Percentiles rank a stretch among this genome's conserved stretches.
Conservation (phyloP, 2,113 vertebrate species). For the Okapia johnstoni region DNA sequence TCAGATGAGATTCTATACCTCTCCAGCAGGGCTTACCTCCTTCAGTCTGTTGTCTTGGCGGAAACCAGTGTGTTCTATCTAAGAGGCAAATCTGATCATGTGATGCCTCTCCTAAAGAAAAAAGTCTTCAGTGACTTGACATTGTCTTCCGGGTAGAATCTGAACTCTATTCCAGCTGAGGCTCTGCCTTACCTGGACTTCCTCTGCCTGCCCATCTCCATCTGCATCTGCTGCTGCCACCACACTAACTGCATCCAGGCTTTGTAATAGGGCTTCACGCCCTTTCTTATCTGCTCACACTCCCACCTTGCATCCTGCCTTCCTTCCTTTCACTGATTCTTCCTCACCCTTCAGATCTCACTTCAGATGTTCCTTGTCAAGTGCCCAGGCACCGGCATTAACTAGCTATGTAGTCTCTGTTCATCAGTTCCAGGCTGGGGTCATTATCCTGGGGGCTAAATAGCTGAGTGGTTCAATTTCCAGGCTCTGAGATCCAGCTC, state of each 20-base stretch:
- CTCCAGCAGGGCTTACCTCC: background rate
- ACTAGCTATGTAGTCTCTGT: background rate
- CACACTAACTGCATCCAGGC: accelerated
- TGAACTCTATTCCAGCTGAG: background rate
- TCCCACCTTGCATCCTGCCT: background rate
- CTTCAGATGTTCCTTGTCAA: background rate
- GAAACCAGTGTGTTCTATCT: background rate
- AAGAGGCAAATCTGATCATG: background rate
- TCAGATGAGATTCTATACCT: background rate
- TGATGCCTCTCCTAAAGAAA: background rate
- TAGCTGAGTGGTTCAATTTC: background rate
- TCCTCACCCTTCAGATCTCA: background rate
- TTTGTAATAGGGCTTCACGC: background rate
- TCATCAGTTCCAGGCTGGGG: background rate
- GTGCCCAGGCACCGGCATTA: background rate
- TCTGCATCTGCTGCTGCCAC: background rate
- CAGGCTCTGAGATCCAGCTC: background rate
- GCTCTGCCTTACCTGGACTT: background rate
- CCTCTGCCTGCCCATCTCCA: accelerated
- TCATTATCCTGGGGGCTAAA: too few relatives aligned
- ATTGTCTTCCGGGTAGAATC: background rate
- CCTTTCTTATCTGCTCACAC: background rate
- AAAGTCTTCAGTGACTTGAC: background rate
- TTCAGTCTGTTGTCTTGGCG: background rate
- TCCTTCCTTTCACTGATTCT: background rate